Evolutionary conservation across 2,888 invertebrate genomes (phyloP).

Genomic region (Hypomecis punctinalis): DNA sequence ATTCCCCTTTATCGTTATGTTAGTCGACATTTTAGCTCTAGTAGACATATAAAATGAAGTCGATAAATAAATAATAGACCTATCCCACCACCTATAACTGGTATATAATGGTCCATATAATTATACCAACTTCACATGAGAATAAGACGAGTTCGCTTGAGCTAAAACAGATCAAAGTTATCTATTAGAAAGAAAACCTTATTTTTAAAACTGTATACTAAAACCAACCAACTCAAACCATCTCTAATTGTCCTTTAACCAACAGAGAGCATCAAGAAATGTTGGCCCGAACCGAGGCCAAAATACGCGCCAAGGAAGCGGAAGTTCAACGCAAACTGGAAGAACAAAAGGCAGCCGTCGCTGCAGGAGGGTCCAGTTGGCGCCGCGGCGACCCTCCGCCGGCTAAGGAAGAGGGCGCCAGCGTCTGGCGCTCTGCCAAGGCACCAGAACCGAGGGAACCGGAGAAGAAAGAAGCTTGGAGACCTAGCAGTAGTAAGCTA

Average conservation of each 20-base stretch:
- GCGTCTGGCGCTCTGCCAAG: constrained; percentile 52
- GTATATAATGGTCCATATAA: too few species aligned
- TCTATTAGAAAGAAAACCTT: too few species aligned
- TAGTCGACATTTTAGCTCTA: too few species aligned
- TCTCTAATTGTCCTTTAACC: not conserved
- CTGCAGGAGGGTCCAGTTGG: constrained; percentile 58
- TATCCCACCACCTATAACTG: too few species aligned
- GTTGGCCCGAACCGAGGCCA: constrained; percentile 87
- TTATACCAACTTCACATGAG: too few species aligned
- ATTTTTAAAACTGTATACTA: too few species aligned
- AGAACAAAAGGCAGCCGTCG: constrained; percentile 60
- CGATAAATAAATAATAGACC: too few species aligned
- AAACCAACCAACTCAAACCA: too few species aligned
- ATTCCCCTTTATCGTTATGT: not conserved
- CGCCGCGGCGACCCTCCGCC: constrained; percentile 57
- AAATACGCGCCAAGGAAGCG: constrained; percentile 88
- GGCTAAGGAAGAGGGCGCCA: constrained; percentile 35
- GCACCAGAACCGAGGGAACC: constrained; percentile 55
- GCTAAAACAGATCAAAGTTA: too few species aligned
- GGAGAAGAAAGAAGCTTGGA: constrained; percentile 67
- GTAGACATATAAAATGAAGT: too few species aligned
- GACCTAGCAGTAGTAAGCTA: constrained; percentile 66
- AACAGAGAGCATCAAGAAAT: constrained; percentile 87
- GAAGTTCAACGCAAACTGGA: constrained; percentile 88
- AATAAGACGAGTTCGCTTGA: too few species aligned